These are phyloP conservation scores for Seriola quinqueradiata DNA, from an alignment of 2,113 vertebrate species.

Conservation along the genomic window DNA sequence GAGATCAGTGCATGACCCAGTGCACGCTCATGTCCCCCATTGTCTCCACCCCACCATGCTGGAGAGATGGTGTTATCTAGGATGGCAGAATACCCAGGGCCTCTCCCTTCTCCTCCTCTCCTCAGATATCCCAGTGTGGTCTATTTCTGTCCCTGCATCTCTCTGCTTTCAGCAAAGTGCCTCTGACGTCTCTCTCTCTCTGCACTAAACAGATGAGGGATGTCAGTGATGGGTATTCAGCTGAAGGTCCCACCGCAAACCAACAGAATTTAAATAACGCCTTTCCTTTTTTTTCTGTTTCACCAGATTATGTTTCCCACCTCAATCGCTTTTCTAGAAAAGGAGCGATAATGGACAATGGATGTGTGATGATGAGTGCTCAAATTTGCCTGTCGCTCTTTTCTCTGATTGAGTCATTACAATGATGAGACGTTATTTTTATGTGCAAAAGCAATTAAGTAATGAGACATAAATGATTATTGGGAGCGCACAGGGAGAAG, in stretches of 20 bases:
- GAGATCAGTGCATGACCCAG: conserved; percentile 28
- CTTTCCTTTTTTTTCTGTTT: conserved; percentile 12
- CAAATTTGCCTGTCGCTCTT: conserved; percentile 50
- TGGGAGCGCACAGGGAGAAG: conserved; percentile 28
- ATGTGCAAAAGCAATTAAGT: conserved; percentile 75
- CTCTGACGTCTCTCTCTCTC: conserved; percentile 72
- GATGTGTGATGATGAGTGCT: conserved; percentile 61
- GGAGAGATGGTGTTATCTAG: conserved; percentile 69
- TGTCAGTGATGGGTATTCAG: conserved; percentile 67
- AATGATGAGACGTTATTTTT: conserved; percentile 77
- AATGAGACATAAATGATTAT: conserved; percentile 76
- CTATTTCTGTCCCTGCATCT: conserved; percentile 80
- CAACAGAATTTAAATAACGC: conserved; percentile 53
- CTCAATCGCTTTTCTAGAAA: conserved; percentile 35
- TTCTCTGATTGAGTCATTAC: conserved; percentile 70
- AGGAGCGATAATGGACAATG: conserved; percentile 38
- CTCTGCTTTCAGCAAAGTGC: conserved; percentile 75
- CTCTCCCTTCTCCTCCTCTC: conserved; percentile 70
- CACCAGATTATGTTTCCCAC: conserved; percentile 55
- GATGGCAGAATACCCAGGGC: conserved; percentile 74
- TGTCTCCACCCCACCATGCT: conserved; percentile 59
- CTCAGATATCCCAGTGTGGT: conserved; percentile 76
- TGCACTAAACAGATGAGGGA: conserved; percentile 75
- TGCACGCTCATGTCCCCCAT: conserved; percentile 41
- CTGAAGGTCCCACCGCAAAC: conserved; percentile 46